These are phyloP conservation scores for Cotesia glomerata DNA, from an alignment of 1,140 invertebrate species.

Conservation along the genomic window DNA sequence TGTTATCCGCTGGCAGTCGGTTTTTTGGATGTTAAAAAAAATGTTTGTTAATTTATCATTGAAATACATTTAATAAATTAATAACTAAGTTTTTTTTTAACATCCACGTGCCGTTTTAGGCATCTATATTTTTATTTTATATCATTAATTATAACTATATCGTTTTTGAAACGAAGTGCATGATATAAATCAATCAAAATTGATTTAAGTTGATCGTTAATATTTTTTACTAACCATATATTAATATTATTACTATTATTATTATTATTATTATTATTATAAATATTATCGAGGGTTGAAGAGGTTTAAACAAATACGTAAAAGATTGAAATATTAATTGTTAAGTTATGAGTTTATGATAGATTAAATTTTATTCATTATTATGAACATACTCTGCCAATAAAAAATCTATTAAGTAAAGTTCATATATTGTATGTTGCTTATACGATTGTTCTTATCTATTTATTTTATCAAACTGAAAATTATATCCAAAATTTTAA, in stretches of 20 bases:
- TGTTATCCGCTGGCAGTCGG: background rate
- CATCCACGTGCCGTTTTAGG: slow-evolving; percentile 21
- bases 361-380: no score
- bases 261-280: background rate
- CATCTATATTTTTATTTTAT: slow-evolving; percentile 4
- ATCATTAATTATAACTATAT: background rate
- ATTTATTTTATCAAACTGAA: no score
- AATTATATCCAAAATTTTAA: no score
- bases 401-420: no score
- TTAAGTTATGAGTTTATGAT: no score
- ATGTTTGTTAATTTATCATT: background rate
- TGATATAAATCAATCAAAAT: slow-evolving; percentile 50
- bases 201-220: slow-evolving; percentile 44
- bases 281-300: no score
- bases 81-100: background rate
- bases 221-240: slow-evolving; percentile 36
- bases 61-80: no score
- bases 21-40: background rate
- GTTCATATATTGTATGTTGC: no score
- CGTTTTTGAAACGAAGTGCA: background rate
- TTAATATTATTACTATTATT: background rate
- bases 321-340: no score
- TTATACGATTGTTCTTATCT: no score
- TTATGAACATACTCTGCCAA: no score
- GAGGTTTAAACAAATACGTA: no score